Base-by-base conservation (phyloP, 2,797 vertebrate genomes). In the Dicrostonyx torquatus region DNA sequence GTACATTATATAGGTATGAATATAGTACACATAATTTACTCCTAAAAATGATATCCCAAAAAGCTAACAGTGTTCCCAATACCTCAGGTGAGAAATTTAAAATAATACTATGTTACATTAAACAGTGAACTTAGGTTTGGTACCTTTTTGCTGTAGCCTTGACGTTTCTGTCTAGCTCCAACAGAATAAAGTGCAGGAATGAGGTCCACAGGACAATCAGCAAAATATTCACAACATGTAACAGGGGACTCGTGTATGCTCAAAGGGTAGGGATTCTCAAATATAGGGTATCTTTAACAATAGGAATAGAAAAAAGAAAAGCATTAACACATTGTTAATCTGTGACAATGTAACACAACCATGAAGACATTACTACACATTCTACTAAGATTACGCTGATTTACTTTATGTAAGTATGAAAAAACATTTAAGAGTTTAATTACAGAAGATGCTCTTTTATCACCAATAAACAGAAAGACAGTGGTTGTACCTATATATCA, bases 61-160 rank as follows among this genome's bases (percentile, higher is more conserved):
- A 90, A 87, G 7, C 5, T 78, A 80, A 68, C 31, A 79, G 37
- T 82, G 15, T 78, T 70, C 87, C n/a, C 24, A 95, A 82, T 12
- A 91, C 2, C 24, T 12, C 34, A 95, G 17, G 43, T 68, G 18
- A 90, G 40, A 92, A 96, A 82, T 37, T 95, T 26, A 91, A 94
- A 86, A 82, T 26, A 55, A 20, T 87, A 87, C 88, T 53, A 87
- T 26, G 11, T 31, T 88, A 88, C 82, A 94, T 87, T 90, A 82
- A 82, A 92, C 50, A 95, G 58, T 70, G 58, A 93, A 96, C 24
- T 93, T n/a, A 77, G 34, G 24, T 66, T 76, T 45, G 93, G 48
- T 98, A 99, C 99, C 99, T 99, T 99, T 99, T 99, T 99, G 98
- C 99, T 99, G 98, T 99, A 99, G 96, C 99, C 99, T 98, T 99